phyloP scores from a whole-genome alignment of 1,140 invertebrate genomes.

The Philopotamus ludificatus region DNA sequence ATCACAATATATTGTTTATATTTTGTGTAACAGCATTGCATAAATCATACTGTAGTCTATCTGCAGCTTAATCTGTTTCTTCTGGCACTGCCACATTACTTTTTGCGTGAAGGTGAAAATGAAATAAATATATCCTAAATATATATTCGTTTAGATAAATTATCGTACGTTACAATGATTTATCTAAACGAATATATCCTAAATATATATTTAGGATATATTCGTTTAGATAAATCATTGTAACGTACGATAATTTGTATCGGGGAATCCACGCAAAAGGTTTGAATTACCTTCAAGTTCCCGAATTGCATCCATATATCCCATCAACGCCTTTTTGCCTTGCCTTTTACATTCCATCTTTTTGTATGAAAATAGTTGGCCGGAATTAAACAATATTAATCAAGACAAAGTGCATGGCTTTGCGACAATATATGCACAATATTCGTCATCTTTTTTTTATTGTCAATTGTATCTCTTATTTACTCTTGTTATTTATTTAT shows the following conservation, averaged over 20 bases:
- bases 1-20: not conserved
- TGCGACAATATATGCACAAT: constrained; percentile 36
- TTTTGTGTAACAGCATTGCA: constrained; percentile 25
- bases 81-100: constrained; percentile 55
- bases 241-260: constrained; percentile 42
- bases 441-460: constrained; percentile 29
- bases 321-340: constrained; percentile 51
- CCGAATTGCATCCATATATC: constrained; percentile 49
- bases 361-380: constrained; percentile 24
- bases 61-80: constrained; percentile 56
- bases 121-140: constrained; percentile 42
- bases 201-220: not conserved
- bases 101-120: constrained; percentile 44
- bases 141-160: constrained; percentile 15
- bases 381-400: constrained; percentile 24
- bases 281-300: constrained; percentile 34
- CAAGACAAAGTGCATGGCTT: constrained; percentile 38
- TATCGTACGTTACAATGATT: constrained; percentile 39
- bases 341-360: constrained; percentile 43
- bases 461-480: constrained; percentile 28
- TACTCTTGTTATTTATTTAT: no score
- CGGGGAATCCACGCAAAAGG: constrained; percentile 33
- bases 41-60: constrained; percentile 38
- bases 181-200: not conserved
- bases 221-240: not conserved